Evolutionary conservation across 2,113 vertebrate species (phyloP).

Genomic region (Smithornis capensis): DNA sequence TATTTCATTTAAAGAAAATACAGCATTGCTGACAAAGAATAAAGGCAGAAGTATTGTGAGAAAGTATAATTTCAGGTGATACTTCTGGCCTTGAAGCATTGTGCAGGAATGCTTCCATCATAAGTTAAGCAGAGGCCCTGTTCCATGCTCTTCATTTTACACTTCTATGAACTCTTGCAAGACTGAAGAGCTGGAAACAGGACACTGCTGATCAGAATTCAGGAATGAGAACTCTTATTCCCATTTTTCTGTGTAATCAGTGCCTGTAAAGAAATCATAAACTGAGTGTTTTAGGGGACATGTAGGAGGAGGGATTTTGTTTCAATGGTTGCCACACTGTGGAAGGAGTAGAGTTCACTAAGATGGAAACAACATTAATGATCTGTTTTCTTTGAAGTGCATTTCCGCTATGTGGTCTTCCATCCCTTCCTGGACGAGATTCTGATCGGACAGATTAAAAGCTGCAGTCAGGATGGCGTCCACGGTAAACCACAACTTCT

Average conservation of each 20-base stretch:
- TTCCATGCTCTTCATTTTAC: not conserved
- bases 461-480: constrained; percentile 94
- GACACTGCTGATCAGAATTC: not conserved
- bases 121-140: not conserved
- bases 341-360: not conserved
- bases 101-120: not conserved
- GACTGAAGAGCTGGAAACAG: not conserved
- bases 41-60: not conserved
- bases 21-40: not conserved
- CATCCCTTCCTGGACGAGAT: constrained; percentile 96
- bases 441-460: constrained; percentile 91
- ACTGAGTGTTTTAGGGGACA: not conserved
- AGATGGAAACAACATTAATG: not conserved
- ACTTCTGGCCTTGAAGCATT: not conserved
- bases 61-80: not conserved
- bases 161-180: not conserved
- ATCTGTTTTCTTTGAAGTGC: constrained; percentile 73
- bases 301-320: not conserved
- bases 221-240: not conserved
- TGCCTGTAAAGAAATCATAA: not conserved
- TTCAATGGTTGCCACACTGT: constrained; percentile 12
- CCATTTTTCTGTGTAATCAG: not conserved
- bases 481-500: constrained; percentile 73
- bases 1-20: not conserved
- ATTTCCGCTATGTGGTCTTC: constrained; percentile 94